A percentile compares a stretch with the other conserved stretches of the same genome.
Evolutionary conservation across 2,113 vertebrate species (phyloP).

Genomic region (Hippopotamus amphibius): DNA sequence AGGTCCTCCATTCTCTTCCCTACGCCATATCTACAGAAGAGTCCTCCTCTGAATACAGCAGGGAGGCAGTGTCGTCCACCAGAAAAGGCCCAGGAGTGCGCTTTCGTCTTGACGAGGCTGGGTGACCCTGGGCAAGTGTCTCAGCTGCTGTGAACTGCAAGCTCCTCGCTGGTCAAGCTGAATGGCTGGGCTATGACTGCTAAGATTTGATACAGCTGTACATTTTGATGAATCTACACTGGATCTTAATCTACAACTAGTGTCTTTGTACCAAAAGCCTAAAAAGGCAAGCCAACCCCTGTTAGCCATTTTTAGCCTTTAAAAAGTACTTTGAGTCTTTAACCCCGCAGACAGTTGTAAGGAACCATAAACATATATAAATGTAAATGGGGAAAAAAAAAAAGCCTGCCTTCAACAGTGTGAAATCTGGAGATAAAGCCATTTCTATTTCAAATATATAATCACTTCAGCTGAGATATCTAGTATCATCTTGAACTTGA

Average conservation of each 20-base stretch:
- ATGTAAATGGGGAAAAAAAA: constrained; percentile 66
- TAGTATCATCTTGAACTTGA: constrained; percentile 89
- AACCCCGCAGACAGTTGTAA: constrained; percentile 56
- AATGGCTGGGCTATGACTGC: not conserved
- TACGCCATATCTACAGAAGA: fast-evolving
- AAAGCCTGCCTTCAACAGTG: constrained; percentile 61
- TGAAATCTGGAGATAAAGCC: constrained; percentile 75
- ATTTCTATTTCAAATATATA: constrained; percentile 88
- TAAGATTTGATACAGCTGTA: not conserved
- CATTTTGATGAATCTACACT: not conserved
- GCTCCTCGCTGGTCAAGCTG: not conserved
- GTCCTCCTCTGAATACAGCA: not conserved
- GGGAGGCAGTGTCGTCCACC: not conserved
- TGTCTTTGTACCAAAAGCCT: constrained; percentile 35
- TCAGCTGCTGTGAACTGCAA: not conserved
- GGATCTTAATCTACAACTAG: constrained; percentile 8
- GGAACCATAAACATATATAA: constrained; percentile 69
- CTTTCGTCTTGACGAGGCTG: not conserved
- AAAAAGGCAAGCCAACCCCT: constrained; percentile 54
- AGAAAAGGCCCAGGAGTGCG: not conserved
- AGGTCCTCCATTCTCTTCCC: not conserved
- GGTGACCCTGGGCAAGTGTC: constrained; percentile 20
- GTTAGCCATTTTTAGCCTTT: constrained; percentile 66
- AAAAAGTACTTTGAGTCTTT: constrained; percentile 63
- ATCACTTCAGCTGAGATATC: constrained; percentile 88